phyloP scores from a whole-genome alignment of 2,888 invertebrate species.

The Noctua comes region DNA sequence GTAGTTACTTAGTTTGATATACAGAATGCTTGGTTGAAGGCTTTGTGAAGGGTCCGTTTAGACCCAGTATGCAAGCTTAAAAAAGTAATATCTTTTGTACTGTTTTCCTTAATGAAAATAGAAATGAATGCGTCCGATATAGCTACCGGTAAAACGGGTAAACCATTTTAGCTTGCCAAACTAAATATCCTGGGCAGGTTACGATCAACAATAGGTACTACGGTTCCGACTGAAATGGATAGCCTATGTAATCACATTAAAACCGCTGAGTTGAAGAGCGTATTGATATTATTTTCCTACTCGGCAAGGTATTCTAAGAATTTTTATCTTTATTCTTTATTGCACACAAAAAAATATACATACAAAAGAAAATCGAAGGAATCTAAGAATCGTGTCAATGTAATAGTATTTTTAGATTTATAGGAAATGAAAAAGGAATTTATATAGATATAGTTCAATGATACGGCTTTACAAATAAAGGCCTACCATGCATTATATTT shows the following conservation, averaged over 20 bases:
- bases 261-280: neutral
- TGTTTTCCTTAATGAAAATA: constrained; percentile 5
- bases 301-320: neutral
- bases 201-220: constrained; percentile 2
- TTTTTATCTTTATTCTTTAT: no score
- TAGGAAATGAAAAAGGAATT: neutral
- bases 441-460: neutral
- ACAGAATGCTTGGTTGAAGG: no score
- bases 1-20: no score
- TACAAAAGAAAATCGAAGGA: no score
- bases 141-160: neutral
- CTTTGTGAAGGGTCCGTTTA: no score
- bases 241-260: neutral
- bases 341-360: no score
- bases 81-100: neutral
- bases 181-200: constrained; percentile 18
- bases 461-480: neutral
- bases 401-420: neutral
- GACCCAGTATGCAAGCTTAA: neutral
- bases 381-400: neutral
- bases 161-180: constrained; percentile 8
- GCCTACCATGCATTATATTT: neutral
- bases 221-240: constrained; percentile 5
- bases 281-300: constrained; percentile 4
- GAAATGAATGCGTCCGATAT: neutral